Percentiles rank a stretch among this genome's conserved stretches.
Evolutionary conservation across 2,797 vertebrate species (phyloP).

Genomic region (Psittacula echo): DNA sequence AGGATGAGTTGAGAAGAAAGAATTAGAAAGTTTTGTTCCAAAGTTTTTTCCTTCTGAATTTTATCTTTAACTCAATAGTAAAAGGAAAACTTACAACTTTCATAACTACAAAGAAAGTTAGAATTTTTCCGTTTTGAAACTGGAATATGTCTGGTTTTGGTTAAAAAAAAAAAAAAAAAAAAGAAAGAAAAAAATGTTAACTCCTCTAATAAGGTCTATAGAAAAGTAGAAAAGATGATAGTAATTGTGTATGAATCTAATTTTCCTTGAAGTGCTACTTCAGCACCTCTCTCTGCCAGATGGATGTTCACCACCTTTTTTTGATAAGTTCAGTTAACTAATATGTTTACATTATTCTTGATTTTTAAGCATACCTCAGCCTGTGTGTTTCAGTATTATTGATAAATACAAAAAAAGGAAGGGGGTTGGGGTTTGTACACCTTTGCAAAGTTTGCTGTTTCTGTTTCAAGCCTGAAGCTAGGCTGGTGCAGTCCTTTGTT

Average conservation of each 20-base stretch:
- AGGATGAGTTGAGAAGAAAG: not conserved
- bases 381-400: not conserved
- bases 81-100: not conserved
- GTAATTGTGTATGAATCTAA: not conserved
- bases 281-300: not conserved
- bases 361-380: not conserved
- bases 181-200: rapidly evolving
- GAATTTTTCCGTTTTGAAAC: not conserved
- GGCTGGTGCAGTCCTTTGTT: not conserved
- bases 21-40: not conserved
- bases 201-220: not conserved
- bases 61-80: not conserved
- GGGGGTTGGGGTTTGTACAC: not conserved
- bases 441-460: not conserved
- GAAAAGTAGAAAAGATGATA: not conserved
- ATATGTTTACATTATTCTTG: not conserved
- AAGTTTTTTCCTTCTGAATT: not conserved
- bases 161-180: not conserved
- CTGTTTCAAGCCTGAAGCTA: not conserved
- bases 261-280: not conserved
- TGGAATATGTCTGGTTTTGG: not conserved
- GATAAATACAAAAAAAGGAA: not conserved
- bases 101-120: not conserved
- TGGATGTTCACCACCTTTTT: not conserved
- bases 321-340: not conserved